Evolutionary conservation across 2,797 vertebrate species (phyloP).

Genomic region (Apodemus agrarius): DNA sequence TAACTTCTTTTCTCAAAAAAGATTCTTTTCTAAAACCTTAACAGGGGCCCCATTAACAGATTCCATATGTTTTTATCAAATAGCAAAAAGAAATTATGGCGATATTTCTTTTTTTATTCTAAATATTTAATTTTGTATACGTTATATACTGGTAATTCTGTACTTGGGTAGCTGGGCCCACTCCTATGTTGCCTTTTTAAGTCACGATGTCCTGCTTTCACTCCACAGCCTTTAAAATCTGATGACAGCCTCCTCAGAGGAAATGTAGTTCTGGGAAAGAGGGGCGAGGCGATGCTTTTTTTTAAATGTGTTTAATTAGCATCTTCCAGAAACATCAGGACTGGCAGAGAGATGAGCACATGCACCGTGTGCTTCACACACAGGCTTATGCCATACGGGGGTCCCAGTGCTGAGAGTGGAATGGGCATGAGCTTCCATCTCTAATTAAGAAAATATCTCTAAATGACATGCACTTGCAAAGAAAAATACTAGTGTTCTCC

Average conservation of each 20-base stretch:
- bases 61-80: not conserved
- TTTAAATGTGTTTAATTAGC: not conserved
- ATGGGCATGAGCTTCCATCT: not conserved
- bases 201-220: not conserved
- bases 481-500: not conserved
- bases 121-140: not conserved
- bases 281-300: not conserved
- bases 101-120: not conserved
- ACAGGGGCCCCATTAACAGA: not conserved
- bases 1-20: not conserved
- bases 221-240: not conserved
- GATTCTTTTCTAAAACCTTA: not conserved
- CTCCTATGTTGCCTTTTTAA: not conserved
- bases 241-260: not conserved
- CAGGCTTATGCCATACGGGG: no score
- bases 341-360: not conserved
- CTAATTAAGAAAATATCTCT: not conserved
- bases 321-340: not conserved
- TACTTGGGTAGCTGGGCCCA: not conserved
- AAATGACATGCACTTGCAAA: not conserved
- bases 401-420: not conserved
- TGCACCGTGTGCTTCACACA: rapidly evolving
- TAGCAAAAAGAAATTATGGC: not conserved
- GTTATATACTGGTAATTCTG: not conserved
- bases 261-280: not conserved